Conservation (phyloP, 2,797 vertebrate genomes). For the Xenentodon cancila region DNA sequence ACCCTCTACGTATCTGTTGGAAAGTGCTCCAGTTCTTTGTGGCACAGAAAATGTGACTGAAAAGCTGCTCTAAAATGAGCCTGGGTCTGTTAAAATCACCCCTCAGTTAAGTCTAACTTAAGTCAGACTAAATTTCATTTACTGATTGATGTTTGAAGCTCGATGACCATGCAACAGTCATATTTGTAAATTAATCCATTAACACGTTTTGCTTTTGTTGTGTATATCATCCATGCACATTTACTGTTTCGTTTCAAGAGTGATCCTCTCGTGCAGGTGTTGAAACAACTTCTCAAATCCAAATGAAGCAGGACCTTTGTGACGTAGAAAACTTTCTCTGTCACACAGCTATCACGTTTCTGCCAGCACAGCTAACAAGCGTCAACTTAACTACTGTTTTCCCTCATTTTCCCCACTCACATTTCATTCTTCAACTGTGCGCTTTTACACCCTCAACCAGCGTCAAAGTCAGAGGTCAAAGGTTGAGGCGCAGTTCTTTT, state of each 20-base stretch:
- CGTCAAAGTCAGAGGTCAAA: slow-evolving; percentile 69
- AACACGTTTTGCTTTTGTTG: too few species aligned
- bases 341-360: slow-evolving; percentile 67
- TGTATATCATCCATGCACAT: too few species aligned
- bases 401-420: slow-evolving; percentile 19
- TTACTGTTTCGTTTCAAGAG: too few species aligned
- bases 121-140: slow-evolving; percentile 36
- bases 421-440: slow-evolving; percentile 50
- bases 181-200: too few species aligned
- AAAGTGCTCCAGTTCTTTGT: slow-evolving; percentile 39
- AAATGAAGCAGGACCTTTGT: slow-evolving; percentile 29
- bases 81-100: slow-evolving; percentile 65
- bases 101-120: slow-evolving; percentile 57
- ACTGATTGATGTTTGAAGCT: too few species aligned
- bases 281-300: slow-evolving; percentile 21
- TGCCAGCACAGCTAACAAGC: slow-evolving; percentile 38
- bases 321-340: slow-evolving; percentile 10
- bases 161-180: too few species aligned
- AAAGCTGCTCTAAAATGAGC: slow-evolving; percentile 54
- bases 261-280: too few species aligned
- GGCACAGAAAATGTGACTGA: slow-evolving; percentile 41
- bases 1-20: slow-evolving; percentile 49
- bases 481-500: slow-evolving; percentile 81
- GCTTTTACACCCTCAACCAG: slow-evolving; percentile 70
- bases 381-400: slow-evolving; percentile 53